Percentiles rank a stretch among this genome's conserved stretches.
Evolutionary conservation across 1,140 invertebrate species (phyloP).

Genomic region (Coptotermes formosanus): DNA sequence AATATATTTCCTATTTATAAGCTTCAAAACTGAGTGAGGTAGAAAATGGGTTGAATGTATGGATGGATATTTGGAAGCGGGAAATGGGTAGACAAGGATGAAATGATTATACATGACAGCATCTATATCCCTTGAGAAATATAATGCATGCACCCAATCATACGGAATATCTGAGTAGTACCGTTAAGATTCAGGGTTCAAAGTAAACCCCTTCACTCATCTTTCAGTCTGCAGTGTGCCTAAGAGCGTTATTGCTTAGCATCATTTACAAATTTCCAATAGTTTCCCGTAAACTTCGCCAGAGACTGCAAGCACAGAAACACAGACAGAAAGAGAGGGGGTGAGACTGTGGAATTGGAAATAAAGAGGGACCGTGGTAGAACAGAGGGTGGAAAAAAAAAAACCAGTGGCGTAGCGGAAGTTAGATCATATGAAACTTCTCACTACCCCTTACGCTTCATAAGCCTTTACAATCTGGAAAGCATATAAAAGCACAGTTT

Average conservation of each 20-base stretch:
- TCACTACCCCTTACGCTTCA: background rate
- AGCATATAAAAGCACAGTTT: background rate
- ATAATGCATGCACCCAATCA: background rate
- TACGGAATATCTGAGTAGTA: background rate
- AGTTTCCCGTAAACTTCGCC: background rate
- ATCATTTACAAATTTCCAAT: conserved; percentile 6
- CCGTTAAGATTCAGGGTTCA: background rate
- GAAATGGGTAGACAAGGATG: background rate
- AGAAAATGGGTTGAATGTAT: too few species aligned
- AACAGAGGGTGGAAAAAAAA: background rate
- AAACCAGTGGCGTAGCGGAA: background rate
- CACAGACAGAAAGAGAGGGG: background rate
- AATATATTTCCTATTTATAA: background rate
- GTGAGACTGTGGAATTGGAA: background rate
- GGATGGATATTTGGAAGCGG: too few species aligned
- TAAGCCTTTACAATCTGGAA: background rate
- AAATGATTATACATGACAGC: background rate
- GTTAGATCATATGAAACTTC: background rate
- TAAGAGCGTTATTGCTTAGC: background rate
- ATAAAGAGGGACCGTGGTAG: background rate
- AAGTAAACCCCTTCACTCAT: background rate
- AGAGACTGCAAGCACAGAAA: background rate
- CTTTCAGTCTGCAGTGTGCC: background rate
- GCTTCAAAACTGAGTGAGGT: background rate
- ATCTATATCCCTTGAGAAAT: background rate